Evolutionary conservation across 2,797 vertebrate species (phyloP).

Genomic region (Mus caroli): DNA sequence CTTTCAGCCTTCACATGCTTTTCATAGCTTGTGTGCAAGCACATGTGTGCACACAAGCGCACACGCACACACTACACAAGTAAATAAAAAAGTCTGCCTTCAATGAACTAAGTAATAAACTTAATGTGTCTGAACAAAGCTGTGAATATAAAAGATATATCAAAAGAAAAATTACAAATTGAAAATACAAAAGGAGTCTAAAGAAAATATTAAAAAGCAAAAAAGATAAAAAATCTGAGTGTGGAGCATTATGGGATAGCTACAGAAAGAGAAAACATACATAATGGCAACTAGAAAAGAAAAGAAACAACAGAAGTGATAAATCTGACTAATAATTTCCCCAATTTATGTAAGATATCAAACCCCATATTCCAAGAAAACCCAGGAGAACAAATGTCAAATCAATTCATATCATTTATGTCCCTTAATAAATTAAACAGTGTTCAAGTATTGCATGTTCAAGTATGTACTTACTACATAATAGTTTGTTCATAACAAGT

Average conservation of each 20-base stretch:
- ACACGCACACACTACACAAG: background rate
- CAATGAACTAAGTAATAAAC: background rate
- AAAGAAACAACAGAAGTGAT: slow-evolving; percentile 20
- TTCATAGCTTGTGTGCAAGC: background rate
- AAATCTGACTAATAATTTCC: slow-evolving; percentile 18
- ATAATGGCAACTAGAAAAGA: background rate
- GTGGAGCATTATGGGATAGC: background rate
- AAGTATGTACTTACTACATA: background rate
- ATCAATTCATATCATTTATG: background rate
- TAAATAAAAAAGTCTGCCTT: background rate
- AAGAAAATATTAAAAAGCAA: background rate
- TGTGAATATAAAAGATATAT: background rate
- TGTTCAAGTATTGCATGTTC: slow-evolving; percentile 12
- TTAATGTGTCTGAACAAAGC: background rate
- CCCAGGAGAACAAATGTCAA: background rate
- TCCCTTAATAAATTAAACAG: slow-evolving; percentile 31
- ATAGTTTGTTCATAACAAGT: slow-evolving; percentile 28
- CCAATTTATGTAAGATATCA: slow-evolving; percentile 45
- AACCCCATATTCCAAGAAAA: slow-evolving; percentile 26
- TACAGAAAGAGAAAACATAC: background rate
- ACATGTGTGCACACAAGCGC: background rate
- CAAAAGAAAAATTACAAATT: slow-evolving; percentile 17
- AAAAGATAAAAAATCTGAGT: background rate
- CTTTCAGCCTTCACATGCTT: background rate
- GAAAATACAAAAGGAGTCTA: background rate